phyloP scores from a whole-genome alignment of 2,113 vertebrate genomes.

The Ceyx cyanopectus region DNA sequence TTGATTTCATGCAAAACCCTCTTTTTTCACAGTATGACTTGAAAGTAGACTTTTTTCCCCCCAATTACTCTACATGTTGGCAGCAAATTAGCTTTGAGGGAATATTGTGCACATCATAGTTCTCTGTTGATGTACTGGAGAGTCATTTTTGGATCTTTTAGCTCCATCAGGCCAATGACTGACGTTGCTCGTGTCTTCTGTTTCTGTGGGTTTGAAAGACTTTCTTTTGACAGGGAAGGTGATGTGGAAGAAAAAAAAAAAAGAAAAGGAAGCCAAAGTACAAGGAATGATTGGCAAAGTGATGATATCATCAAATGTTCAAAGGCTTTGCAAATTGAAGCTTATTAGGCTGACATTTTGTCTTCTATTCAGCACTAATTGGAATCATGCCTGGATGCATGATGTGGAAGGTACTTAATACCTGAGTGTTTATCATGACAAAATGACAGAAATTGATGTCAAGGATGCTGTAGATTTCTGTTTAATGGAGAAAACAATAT shows the following conservation, averaged over 20 bases:
- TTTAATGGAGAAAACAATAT: constrained; percentile 47
- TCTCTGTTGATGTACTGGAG: constrained; percentile 40
- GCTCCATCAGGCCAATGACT: constrained; percentile 53
- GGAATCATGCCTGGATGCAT: constrained; percentile 69
- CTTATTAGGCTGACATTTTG: constrained; percentile 74
- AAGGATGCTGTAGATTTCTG: constrained; percentile 29
- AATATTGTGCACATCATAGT: constrained; percentile 11
- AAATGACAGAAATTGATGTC: constrained; percentile 67
- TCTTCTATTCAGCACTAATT: constrained; percentile 72
- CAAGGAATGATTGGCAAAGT: constrained; percentile 80
- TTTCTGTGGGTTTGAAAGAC: constrained; percentile 55
- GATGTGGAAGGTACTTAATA: constrained; percentile 66
- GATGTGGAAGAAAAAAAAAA: constrained; percentile 32
- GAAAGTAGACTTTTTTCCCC: constrained; percentile 38
- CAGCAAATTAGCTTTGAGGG: constrained; percentile 70
- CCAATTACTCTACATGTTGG: constrained; percentile 52
- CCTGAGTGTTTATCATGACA: constrained; percentile 66
- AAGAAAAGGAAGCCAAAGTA: constrained; percentile 40
- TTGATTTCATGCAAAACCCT: constrained; percentile 11
- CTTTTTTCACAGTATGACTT: constrained; percentile 58
- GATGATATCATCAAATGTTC: constrained; percentile 81
- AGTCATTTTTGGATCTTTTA: constrained; percentile 54
- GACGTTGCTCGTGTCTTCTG: constrained; percentile 23
- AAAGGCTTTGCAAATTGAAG: constrained; percentile 79
- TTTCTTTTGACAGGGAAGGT: constrained; percentile 64